Evolutionary conservation across 2,113 vertebrate species (phyloP).

Genomic region (Malurus alboscapulatus): DNA sequence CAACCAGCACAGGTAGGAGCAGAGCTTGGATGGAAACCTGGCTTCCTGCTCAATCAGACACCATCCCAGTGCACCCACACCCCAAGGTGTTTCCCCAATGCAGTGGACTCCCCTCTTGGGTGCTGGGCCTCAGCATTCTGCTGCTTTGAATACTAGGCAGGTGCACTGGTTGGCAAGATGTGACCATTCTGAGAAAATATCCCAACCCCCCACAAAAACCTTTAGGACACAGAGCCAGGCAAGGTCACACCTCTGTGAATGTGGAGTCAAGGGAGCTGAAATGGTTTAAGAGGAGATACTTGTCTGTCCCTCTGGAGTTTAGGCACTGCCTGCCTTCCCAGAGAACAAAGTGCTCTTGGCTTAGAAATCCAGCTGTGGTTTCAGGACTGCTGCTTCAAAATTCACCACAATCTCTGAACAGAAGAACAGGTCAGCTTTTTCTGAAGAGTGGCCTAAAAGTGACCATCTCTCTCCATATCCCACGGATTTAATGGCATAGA

Average conservation of each 20-base stretch:
- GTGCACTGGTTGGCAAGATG: neutral
- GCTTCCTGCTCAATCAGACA: neutral
- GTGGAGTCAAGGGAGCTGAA: neutral
- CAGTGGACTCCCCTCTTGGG: neutral
- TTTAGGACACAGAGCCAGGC: neutral
- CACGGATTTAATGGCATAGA: neutral
- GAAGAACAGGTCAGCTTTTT: neutral
- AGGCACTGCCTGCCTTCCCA: neutral
- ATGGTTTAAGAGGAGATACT: neutral
- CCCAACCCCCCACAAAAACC: accelerated
- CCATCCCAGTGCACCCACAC: neutral
- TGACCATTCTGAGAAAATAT: neutral
- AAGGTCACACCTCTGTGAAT: neutral
- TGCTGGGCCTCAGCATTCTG: neutral
- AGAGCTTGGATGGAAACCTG: neutral
- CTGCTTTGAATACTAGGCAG: neutral
- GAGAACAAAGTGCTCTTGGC: neutral
- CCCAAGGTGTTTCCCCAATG: neutral
- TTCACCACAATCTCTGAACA: neutral
- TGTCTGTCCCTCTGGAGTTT: neutral
- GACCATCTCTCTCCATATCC: neutral
- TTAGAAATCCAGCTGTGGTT: neutral
- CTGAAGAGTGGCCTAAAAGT: neutral
- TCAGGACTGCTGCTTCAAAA: neutral
- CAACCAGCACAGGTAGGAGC: neutral